Conservation (phyloP, 2,797 vertebrate genomes). For the Adelosebastes latens region DNA sequence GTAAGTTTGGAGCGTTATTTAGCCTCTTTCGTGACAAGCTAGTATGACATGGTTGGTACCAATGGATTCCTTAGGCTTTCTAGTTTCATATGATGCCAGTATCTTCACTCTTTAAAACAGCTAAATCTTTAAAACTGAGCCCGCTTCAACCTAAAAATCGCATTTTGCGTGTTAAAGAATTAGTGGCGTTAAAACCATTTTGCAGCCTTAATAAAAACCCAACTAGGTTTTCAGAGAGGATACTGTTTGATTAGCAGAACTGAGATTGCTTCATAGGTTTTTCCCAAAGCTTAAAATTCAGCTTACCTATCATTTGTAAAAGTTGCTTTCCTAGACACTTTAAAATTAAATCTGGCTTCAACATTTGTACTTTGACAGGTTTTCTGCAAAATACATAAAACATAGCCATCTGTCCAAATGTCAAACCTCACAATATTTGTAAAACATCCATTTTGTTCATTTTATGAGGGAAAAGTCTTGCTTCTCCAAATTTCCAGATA, state of each 20-base stretch:
- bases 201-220: no score
- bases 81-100: no score
- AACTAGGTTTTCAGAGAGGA: background rate
- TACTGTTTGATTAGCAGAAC: background rate
- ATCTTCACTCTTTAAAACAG: no score
- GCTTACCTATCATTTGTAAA: background rate
- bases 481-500: constrained; percentile 11
- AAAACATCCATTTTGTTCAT: background rate
- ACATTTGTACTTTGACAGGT: background rate
- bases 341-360: background rate
- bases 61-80: no score
- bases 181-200: no score
- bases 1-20: no score
- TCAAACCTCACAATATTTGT: background rate
- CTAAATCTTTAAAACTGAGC: no score
- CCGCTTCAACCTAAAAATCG: no score
- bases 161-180: no score
- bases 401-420: background rate
- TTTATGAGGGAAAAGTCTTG: constrained; percentile 34
- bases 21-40: no score
- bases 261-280: background rate
- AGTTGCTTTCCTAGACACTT: background rate
- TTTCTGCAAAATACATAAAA: background rate
- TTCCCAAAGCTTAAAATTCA: background rate
- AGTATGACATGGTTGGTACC: no score